These are phyloP conservation scores for Scaptomyza reducta DNA, from an alignment of 2,888 invertebrate species.

Conservation along the genomic window DNA sequence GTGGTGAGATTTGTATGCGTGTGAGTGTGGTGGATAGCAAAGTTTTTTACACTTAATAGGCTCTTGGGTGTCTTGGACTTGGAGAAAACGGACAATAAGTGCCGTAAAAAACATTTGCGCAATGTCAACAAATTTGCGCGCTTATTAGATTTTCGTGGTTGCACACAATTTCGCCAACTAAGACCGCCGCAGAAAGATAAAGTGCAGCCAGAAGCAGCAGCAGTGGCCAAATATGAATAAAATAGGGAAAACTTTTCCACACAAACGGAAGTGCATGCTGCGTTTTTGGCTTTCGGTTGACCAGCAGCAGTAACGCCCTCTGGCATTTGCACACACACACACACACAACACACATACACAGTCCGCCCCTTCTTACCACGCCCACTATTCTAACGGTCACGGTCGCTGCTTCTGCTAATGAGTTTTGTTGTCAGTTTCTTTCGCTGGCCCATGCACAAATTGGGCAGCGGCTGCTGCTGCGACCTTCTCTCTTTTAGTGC, in stretches of 20 bases:
- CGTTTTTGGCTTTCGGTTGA: constrained; percentile 69
- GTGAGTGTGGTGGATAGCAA: not conserved
- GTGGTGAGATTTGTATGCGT: not conserved
- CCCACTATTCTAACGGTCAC: constrained; percentile 66
- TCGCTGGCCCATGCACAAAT: constrained; percentile 65
- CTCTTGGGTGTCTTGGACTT: constrained; percentile 33
- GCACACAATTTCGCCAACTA: constrained; percentile 80
- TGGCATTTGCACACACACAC: constrained; percentile 22
- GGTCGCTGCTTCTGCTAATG: constrained; percentile 77
- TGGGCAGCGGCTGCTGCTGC: constrained; percentile 50
- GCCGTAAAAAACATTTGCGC: constrained; percentile 78
- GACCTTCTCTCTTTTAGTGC: constrained; percentile 19
- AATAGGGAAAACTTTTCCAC: constrained; percentile 62
- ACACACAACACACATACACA: not conserved
- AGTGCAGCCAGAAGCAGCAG: constrained; percentile 54
- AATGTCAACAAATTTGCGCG: constrained; percentile 79
- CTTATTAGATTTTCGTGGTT: constrained; percentile 80
- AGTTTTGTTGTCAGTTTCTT: constrained; percentile 77
- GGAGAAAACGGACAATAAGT: not conserved
- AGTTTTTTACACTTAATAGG: constrained; percentile 15
- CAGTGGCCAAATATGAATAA: constrained; percentile 68
- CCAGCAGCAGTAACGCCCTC: constrained; percentile 54
- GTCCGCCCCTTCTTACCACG: constrained; percentile 16
- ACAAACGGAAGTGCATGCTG: constrained; percentile 67
- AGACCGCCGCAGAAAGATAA: constrained; percentile 73